Evolutionary conservation across 1,140 invertebrate genomes (phyloP), one percentile per base, ranked within the genome.

Genomic region (Eurosta solidaginis): DNA sequence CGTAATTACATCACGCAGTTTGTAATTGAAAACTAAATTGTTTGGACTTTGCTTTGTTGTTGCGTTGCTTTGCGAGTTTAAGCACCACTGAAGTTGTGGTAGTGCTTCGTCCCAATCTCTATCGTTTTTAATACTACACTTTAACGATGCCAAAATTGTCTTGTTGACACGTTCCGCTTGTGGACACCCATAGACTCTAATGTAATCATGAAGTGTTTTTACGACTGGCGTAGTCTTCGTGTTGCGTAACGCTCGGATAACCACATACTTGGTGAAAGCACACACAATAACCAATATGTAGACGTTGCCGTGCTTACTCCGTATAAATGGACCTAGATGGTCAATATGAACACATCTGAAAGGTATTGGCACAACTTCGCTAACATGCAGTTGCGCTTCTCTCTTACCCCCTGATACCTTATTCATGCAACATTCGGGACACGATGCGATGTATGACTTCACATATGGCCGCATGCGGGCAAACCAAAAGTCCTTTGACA

Each of bases 311-410:
- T 36, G 12, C 25, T 79, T 79, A 47, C 79, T 81, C n/a, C 59
- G 79, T 4, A 78, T 36, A 78, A 82, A 82, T 0, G 82, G 84
- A n/a, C 82, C 83, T 50, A 84, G 40, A 77, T 84, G 84, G 50
- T 85, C 83, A 2, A 85, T 73, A 54, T 84, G 82, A 50, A 81
- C 77, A 1, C 10, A 12, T 2, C 45, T 12, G 29, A 78, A 78
- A 3, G 54, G 77, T 29, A 78, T 33, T 33, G 40, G 52, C 14
- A 33, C 42, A 3, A 68, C n/a, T 12, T 74, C 73, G 3, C 17
- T 47, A 3, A 20, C 33, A 33, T 77, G 33, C 22, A 77, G 44
- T 1, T 47, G 9, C 3, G 52, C 44, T 77, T 68, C 54, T 33
- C 12, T 6, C 29, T 78, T 78, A 3, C 59, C 40, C 2, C 44